phyloP scores from a whole-genome alignment of 2,113 vertebrate species.

The Ovis canadensis region DNA sequence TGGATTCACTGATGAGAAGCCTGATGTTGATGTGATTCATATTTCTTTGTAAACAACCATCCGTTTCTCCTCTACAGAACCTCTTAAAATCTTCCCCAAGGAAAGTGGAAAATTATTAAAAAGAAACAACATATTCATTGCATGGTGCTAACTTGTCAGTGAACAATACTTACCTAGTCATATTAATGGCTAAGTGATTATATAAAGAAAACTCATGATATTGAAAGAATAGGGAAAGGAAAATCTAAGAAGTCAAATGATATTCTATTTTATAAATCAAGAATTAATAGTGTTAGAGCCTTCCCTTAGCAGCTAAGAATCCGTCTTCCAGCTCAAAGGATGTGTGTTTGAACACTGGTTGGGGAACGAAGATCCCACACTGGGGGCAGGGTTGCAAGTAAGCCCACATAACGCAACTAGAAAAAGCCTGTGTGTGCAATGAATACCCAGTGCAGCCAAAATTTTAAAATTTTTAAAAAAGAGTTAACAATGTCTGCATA shows the following conservation, averaged over 20 bases:
- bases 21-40: neutral
- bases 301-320: neutral
- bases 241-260: neutral
- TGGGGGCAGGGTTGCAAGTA: neutral
- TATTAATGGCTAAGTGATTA: neutral
- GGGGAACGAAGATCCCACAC: neutral
- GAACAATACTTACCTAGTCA: neutral
- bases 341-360: neutral
- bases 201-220: neutral
- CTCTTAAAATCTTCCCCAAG: neutral
- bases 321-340: neutral
- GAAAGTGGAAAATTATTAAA: neutral
- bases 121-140: neutral
- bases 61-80: neutral
- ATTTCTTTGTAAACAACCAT: neutral
- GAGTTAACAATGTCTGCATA: neutral
- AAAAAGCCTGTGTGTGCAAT: neutral
- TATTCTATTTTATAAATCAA: neutral
- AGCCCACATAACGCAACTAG: neutral
- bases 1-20: neutral
- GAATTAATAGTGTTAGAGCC: neutral
- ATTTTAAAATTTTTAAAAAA: neutral
- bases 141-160: neutral
- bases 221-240: neutral
- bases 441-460: neutral